Base-by-base conservation (phyloP, 2,888 invertebrate species). In the Branchellion lobata region DNA sequence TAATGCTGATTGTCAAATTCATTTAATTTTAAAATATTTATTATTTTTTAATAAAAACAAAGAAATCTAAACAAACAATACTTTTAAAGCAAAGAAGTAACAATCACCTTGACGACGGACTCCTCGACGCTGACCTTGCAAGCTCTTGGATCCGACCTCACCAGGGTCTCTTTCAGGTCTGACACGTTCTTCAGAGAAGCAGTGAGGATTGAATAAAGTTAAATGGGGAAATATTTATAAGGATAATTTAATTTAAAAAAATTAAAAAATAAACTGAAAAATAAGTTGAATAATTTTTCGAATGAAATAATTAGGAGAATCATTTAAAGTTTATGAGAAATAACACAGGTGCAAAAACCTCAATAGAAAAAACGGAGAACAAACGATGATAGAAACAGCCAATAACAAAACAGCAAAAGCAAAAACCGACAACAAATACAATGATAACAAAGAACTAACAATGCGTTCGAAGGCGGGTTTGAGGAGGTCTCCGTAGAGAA, bases 401-500 rank as follows among this genome's bases (percentile, higher is more conserved):
- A n/a, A n/a, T n/a, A n/a, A n/a, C n/a, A n/a, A n/a, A n/a, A n/a
- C n/a, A n/a, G n/a, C n/a, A n/a, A n/a, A n/a, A n/a, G n/a, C n/a
- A n/a, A n/a, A n/a, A n/a, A n/a, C n/a, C n/a, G n/a, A n/a, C n/a
- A n/a, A n/a, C n/a, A n/a, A n/a, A n/a, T n/a, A n/a, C n/a, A n/a
- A n/a, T n/a, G n/a, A n/a, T n/a, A n/a, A n/a, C 14, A 5, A 47
- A 53, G 34, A 27, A 74, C 74, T 57, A 21, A 80, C 80, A 1
- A 80, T 51, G 29, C 53, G 79, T 51, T 80, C 78, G 29, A 80
- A 80, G 18, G 78, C 73, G 0, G 80, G 80, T 51, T 65, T 47
- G 21, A 73, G 51, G 47, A 80, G 51, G 65, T 80, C 78, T 57
- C 71, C 80, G 36, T 80, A 80, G 21, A 61, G 72, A 14, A 80